phyloP scores from a whole-genome alignment of 1,140 invertebrate genomes.

The Musca vetustissima region DNA sequence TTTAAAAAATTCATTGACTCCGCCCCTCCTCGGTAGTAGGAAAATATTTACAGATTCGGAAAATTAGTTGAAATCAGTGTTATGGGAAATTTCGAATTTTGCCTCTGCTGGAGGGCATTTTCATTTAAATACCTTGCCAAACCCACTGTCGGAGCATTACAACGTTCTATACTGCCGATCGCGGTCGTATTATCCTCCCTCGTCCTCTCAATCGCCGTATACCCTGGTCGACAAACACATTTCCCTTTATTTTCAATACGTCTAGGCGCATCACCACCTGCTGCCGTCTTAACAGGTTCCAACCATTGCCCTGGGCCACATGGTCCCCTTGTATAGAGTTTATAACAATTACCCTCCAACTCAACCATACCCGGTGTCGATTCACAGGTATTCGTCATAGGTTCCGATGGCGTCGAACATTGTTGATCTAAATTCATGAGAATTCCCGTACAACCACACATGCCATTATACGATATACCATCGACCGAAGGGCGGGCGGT shows the following conservation, averaged over 20 bases:
- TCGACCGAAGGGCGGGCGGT: conserved; percentile 71
- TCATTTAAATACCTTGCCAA: conserved; percentile 62
- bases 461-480: conserved; percentile 78
- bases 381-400: conserved; percentile 59
- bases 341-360: conserved; percentile 67
- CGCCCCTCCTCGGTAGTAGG: too few species aligned
- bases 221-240: conserved; percentile 74
- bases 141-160: conserved; percentile 58
- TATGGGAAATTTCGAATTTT: conserved; percentile 39
- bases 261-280: conserved; percentile 44
- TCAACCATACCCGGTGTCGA: conserved; percentile 63
- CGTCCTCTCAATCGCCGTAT: conserved; percentile 46
- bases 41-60: too few species aligned
- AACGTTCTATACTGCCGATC: conserved; percentile 46
- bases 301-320: conserved; percentile 75
- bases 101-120: conserved; percentile 34
- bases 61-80: conserved; percentile 25
- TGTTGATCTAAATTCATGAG: conserved; percentile 52
- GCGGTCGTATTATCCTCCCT: conserved; percentile 29
- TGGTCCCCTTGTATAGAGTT: conserved; percentile 72
- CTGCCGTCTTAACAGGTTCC: conserved; percentile 56
- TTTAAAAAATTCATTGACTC: too few species aligned
- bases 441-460: conserved; percentile 68
- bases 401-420: conserved; percentile 39
- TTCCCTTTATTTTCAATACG: conserved; percentile 52